Evolutionary conservation across 2,888 invertebrate genomes (phyloP), one percentile per base, ranked within the genome.

Genomic region (Seira ritae): DNA sequence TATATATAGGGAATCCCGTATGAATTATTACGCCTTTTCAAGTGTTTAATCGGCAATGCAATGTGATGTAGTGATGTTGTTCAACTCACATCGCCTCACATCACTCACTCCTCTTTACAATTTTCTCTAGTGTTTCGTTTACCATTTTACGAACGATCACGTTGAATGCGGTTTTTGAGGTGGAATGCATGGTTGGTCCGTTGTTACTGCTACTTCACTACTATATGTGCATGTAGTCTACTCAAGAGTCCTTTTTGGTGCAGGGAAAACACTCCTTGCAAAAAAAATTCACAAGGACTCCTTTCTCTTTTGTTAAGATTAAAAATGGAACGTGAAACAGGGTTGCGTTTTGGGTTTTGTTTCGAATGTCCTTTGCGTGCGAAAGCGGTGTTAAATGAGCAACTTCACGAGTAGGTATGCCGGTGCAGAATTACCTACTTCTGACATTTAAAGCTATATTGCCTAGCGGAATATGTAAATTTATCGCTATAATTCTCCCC

Each of bases 21-120:
- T 55, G 55, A 55, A 55, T 55, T 55, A 55, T 55, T 55, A 12
- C 17, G 55, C n/a, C 12, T 55, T 55, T 55, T 55, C 31, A 31
- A 42, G 55, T n/a, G 55, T 12, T n/a, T 55, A 42, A 71, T 71
- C 71, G 19, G 71, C 71, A 71, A 31, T 31, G 71, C 71, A 71
- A 31, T 31, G 31, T 31, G 31, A 31, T 31, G 31, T 31, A 31
- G 31, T 71, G 71, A 71, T 71, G 55, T 71, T 55, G 55, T 71
- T 55, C 55, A 55, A 55, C 55, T 55, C 55, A 55, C 31, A 4
- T 31, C n/a, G 55, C 55, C 12, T 12, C 3, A 55, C 55, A 55
- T 55, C 55, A 55, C n/a, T 17, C 55, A 55, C n/a, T 55, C 12
- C 31, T 31, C 31, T 31, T 31, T 8, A 31, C 31, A 31, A 31